Base-by-base conservation (phyloP, 2,888 invertebrate genomes). In the Dynastes hyllus region DNA sequence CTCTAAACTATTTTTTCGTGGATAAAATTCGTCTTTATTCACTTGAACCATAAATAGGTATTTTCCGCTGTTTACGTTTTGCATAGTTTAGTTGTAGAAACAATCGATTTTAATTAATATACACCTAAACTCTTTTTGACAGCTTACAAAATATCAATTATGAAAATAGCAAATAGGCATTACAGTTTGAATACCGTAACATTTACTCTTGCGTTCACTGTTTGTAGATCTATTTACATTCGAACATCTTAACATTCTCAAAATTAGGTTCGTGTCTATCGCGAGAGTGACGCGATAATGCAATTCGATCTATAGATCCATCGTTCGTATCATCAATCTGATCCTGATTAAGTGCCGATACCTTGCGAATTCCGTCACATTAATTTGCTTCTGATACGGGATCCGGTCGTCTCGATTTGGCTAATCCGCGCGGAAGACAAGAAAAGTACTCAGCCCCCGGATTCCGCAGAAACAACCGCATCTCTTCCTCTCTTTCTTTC, bases 331-430 rank as follows among this genome's bases (percentile, higher is more conserved):
- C 77, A 77, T 77, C 77, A 77, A 67, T 77, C 77, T 66, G 77
- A 69, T 67, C 67, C 81, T 81, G 81, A 81, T 81, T 81, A 81
- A 81, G 81, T 81, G 81, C 76, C 79, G 81, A 81, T 81, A 81
- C 81, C 75, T 76, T 79, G 77, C 78, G 73, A 79, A 81, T 81
- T 71, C 77, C 32, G 81, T 77, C 80, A 73, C 81, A 81, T 81
- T 81, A 81, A 81, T 81, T 80, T 78, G 76, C 78, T 58, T 32
- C 73, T 66, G 81, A 81, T 81, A 81, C 79, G 78, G 71, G 81
- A 81, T 79, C 79, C 53, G 55, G 37, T 50, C 61, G 66, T 50
- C 58, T 29, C 37, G 58, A 37, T 58, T 58, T 58, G 58, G 58
- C 73, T 73, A 73, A 73, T 73, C 73, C 58, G 32, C 58, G 11